Conservation (phyloP, 2,888 invertebrate genomes). For the Tenodera sinensis region DNA sequence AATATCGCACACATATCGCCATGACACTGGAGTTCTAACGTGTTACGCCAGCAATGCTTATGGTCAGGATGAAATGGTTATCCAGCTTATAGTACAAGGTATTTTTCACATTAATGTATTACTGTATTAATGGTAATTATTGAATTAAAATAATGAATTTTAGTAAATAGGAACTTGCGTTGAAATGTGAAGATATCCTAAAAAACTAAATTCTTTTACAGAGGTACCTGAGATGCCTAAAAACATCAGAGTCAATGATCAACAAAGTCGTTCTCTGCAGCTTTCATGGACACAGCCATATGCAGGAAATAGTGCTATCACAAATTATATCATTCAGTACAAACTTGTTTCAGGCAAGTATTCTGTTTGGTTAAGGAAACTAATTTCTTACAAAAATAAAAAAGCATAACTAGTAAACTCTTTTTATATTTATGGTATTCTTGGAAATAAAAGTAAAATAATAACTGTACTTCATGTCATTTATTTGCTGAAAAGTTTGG, state of each 20-base stretch:
- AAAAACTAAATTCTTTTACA: constrained; percentile 37
- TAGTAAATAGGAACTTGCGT: neutral
- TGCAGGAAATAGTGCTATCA: constrained; percentile 84
- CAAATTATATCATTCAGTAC: constrained; percentile 84
- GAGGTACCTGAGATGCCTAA: constrained; percentile 88
- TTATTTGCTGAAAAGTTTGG: too few relatives aligned
- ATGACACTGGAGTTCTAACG: constrained; percentile 84
- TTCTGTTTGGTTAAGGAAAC: too few relatives aligned
- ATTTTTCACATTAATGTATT: constrained; percentile 33
- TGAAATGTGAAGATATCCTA: neutral
- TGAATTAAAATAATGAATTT: neutral
- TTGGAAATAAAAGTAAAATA: too few relatives aligned
- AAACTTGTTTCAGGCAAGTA: constrained; percentile 73
- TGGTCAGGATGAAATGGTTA: constrained; percentile 86
- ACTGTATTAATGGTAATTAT: too few relatives aligned
- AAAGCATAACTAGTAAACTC: too few relatives aligned
- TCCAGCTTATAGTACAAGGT: constrained; percentile 88
- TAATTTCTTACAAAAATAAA: too few relatives aligned
- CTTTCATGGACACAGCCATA: constrained; percentile 88
- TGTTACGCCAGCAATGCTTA: constrained; percentile 86
- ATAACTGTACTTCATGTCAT: too few relatives aligned
- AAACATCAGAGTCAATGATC: constrained; percentile 79
- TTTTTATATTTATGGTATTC: too few relatives aligned
- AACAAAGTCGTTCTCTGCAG: constrained; percentile 77
- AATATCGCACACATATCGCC: constrained; percentile 77